Percentiles rank a stretch among this genome's conserved stretches.
phyloP scores from a whole-genome alignment of 2,888 invertebrate species.

The Trachelus troglodyta region DNA sequence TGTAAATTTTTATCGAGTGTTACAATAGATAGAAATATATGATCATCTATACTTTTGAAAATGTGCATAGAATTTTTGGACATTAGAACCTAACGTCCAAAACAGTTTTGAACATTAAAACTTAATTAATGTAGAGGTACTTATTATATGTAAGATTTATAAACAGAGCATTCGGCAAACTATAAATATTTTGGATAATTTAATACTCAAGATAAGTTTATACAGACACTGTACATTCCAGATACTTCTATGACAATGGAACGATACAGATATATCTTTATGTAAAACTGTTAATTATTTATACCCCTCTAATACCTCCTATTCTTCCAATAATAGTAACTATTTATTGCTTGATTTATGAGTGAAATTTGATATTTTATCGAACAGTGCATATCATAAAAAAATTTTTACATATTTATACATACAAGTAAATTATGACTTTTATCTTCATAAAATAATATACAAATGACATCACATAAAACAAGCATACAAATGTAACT shows the following conservation, averaged over 20 bases:
- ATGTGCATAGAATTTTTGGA: not conserved
- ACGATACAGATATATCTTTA: constrained; percentile 3
- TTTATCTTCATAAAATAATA: not conserved
- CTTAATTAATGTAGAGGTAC: not conserved
- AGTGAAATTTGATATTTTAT: too few species aligned
- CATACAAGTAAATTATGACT: not conserved
- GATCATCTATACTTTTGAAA: not conserved
- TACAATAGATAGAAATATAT: not conserved
- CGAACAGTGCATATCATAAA: too few species aligned
- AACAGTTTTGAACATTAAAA: not conserved
- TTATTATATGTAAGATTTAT: not conserved
- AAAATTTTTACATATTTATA: too few species aligned
- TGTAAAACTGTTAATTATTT: not conserved
- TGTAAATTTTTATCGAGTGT: not conserved
- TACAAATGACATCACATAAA: not conserved
- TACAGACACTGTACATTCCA: constrained; percentile 8
- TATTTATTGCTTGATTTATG: not conserved
- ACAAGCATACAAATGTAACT: not conserved
- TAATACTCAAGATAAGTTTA: constrained; percentile 37
- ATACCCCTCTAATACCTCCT: not conserved
- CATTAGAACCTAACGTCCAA: not conserved
- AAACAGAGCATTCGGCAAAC: not conserved
- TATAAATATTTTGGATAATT: constrained; percentile 25
- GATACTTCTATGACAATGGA: not conserved
- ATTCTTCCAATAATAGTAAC: not conserved